Conservation (phyloP, 2,113 vertebrate genomes). For the Eretmodus cyanostictus region DNA sequence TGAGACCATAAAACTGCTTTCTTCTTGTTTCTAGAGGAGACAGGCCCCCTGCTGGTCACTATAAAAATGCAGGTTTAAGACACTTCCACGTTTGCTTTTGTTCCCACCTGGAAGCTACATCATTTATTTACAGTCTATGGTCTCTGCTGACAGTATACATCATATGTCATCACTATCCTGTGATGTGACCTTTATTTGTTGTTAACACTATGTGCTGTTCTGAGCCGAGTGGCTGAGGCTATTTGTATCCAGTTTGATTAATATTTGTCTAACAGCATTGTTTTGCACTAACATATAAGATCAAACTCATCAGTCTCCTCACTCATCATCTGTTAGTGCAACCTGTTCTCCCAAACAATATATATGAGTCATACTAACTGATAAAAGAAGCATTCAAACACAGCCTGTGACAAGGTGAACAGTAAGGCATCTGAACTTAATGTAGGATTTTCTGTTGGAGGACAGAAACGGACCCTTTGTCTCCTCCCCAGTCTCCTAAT, state of each 20-base stretch:
- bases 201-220: background rate
- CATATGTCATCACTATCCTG: background rate
- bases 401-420: conserved; percentile 17
- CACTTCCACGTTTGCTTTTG: background rate
- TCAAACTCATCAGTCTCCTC: background rate
- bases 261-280: background rate
- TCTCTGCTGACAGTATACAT: background rate
- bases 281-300: background rate
- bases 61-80: background rate
- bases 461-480: conserved; percentile 47
- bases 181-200: background rate
- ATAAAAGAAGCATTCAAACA: background rate
- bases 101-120: background rate
- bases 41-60: background rate
- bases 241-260: background rate
- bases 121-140: background rate
- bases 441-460: conserved; percentile 41
- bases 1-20: background rate
- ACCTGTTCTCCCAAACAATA: background rate
- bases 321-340: background rate
- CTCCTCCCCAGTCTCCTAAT: conserved; percentile 63
- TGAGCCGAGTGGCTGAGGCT: background rate
- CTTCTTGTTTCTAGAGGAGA: background rate
- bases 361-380: background rate
- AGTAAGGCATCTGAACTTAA: conserved; percentile 6